Evolutionary conservation across 2,888 invertebrate species (phyloP), one percentile per base, ranked within the genome.

Genomic region (Aphelenchoides bicaudatus): DNA sequence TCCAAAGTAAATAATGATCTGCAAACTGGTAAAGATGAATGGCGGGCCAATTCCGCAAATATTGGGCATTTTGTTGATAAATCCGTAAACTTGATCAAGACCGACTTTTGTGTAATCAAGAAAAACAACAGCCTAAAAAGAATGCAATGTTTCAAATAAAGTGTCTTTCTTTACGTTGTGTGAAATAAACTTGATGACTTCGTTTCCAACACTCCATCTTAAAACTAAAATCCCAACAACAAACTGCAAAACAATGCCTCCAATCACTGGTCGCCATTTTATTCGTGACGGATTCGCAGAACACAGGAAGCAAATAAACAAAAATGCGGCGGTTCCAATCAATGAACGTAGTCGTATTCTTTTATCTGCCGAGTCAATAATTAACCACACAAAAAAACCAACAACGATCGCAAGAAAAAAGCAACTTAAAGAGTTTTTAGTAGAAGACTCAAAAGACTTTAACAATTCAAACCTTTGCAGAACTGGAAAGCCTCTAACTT

Each of bases 1-100:
- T 75, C 90, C 89, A 81, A 96, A 88, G 85, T 93, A 94, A 82
- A 89, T 90, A 54, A 96, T 88, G 19, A 91, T 89, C 0, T 92
- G 88, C 38, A 94, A 83, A 0, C 86, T 86, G 5, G 63, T 59
- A 16, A 60, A 62, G 19, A 68, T 30, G 57, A 69, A 67, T 19
- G 58, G 56, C 10, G 52, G 13, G n/a, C 57, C 55, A 23, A 66
- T 51, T 25, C 58, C 71, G 48, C 70, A 70, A 34, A 70, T 71
- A 19, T 58, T 31, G 8, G 70, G 70, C 34, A 69, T 71, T 10
- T 56, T 50, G 2, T 66, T 57, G 23, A 70, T 39, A 39, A 67
- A 73, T 8, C 69, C 89, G 75, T 88, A 94, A 0, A 90, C 88
- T 78, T 93, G 91, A 0, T 83, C 84, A 0, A 90, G 86, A 0